Evolutionary conservation across 2,888 invertebrate species (phyloP), one percentile per base, ranked within the genome.

Genomic region (Cantharis lateralis): DNA sequence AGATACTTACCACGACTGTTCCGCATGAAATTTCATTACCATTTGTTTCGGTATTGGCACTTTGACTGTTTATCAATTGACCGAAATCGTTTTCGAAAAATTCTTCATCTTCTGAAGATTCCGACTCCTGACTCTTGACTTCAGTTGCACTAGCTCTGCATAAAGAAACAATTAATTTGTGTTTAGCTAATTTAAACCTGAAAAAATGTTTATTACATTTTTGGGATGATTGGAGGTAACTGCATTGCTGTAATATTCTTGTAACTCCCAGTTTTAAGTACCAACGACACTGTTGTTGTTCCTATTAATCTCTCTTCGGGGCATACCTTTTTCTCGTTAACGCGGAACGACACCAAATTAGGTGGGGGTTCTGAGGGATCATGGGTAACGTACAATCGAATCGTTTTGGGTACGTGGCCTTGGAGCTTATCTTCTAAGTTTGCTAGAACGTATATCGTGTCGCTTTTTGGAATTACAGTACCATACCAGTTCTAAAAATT

Each of bases 341-440:
- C 85, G 48, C 90, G 83, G 28, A 92, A 90, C 1, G 88, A 88
- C 15, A 0, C 91, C 82, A 77, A 87, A 90, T 91, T 91, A 0
- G 93, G 93, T 0, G 89, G 85, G 18, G 88, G 88, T 68, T 87
- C 88, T 1, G 88, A 82, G 0, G 89, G 86, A 82, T 91, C 90
- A 85, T 91, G 92, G 77, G 91, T 91, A 0, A 92, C 91, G 85
- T 92, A 92, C 85, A 93, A 91, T 2, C 91, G 87, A 11, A 92
- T 89, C 0, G 90, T 86, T 0, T 90, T 87, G 0, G 91, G 90
- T 1, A 91, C 90, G 26, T 15, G 18, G 0, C 91, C 90, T 74
- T 89, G 89, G 18, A 93, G 88, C 79, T 89, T 89, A 88, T 91
- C 90, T 68, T 90, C 90, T 0, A 90, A 89, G 82, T 92, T 91